Evolutionary conservation across 2,888 invertebrate species (phyloP).

Genomic region (Tridacna gigas): DNA sequence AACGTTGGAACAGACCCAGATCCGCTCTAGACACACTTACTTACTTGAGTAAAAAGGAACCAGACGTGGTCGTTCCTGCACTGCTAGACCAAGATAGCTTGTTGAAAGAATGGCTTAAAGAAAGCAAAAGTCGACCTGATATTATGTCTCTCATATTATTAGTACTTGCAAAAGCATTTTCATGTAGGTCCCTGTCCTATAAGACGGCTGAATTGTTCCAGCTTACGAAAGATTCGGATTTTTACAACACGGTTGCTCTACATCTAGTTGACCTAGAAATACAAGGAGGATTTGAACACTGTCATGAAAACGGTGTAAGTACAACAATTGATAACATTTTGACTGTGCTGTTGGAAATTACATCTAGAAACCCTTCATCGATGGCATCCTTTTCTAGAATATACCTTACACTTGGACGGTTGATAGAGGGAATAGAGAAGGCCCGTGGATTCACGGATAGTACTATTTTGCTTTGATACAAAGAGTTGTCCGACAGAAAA

Average conservation of each 20-base stretch:
- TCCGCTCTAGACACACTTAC: neutral
- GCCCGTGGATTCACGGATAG: neutral
- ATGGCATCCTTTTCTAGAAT: constrained; percentile 5
- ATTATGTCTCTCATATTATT: neutral
- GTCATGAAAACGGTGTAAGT: neutral
- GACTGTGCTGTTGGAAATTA: constrained; percentile 7
- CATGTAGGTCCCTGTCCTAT: neutral
- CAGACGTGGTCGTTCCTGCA: neutral
- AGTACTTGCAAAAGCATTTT: constrained; percentile 5
- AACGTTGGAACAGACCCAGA: neutral
- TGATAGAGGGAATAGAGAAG: constrained; percentile 3
- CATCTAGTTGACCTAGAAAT: constrained; percentile 11
- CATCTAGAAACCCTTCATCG: constrained; percentile 35
- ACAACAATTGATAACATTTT: constrained; percentile 12
- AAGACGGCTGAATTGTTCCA: constrained; percentile 6
- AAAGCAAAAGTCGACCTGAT: neutral
- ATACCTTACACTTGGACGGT: constrained; percentile 1
- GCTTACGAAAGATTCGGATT: neutral
- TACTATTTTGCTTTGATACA: neutral
- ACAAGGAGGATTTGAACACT: neutral
- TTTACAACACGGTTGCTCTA: constrained; percentile 5
- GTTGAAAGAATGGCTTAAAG: neutral
- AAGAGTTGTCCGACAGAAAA: constrained; percentile 3
- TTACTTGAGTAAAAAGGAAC: neutral
- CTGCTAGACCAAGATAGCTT: neutral